Percentiles rank a stretch among this genome's conserved stretches.
phyloP scores from a whole-genome alignment of 2,888 invertebrate genomes.

The Xylocampa areola region DNA sequence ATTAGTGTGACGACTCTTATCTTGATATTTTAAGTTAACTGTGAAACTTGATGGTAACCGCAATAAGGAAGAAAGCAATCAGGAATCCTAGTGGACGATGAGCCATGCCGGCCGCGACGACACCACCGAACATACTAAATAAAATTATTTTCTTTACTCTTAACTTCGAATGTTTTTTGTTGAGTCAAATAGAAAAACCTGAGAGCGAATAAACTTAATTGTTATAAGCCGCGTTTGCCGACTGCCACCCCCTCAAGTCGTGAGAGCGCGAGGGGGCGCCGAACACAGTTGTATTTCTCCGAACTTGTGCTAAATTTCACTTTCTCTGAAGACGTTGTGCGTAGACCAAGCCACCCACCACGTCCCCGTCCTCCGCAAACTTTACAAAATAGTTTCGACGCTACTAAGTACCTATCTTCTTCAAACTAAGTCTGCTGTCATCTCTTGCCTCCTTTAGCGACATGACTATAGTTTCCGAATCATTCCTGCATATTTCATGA shows the following conservation, averaged over 20 bases:
- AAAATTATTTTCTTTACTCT: constrained; percentile 60
- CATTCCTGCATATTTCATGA: constrained; percentile 18
- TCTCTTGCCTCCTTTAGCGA: constrained; percentile 14
- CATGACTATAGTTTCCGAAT: constrained; percentile 11
- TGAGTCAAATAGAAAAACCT: constrained; percentile 79
- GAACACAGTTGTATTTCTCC: constrained; percentile 86
- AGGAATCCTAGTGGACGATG: constrained; percentile 1
- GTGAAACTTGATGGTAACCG: constrained; percentile 6
- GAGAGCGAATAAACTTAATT: constrained; percentile 88
- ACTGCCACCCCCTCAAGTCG: constrained; percentile 77
- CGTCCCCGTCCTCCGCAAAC: constrained; percentile 74
- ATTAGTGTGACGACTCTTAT: constrained; percentile 19
- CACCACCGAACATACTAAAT: constrained; percentile 52
- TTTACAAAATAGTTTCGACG: constrained; percentile 77
- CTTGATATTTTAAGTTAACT: neutral
- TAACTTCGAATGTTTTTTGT: constrained; percentile 64
- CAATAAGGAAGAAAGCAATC: constrained; percentile 13
- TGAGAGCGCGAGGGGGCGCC: constrained; percentile 71
- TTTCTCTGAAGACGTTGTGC: constrained; percentile 88
- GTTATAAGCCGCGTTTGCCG: constrained; percentile 87
- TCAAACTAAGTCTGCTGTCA: constrained; percentile 57
- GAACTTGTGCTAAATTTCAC: constrained; percentile 90
- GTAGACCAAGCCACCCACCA: constrained; percentile 86
- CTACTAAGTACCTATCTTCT: constrained; percentile 51
- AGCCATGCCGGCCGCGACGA: constrained; percentile 23